phyloP scores from a whole-genome alignment of 2,888 invertebrate species.

The Zelleria hepariella region DNA sequence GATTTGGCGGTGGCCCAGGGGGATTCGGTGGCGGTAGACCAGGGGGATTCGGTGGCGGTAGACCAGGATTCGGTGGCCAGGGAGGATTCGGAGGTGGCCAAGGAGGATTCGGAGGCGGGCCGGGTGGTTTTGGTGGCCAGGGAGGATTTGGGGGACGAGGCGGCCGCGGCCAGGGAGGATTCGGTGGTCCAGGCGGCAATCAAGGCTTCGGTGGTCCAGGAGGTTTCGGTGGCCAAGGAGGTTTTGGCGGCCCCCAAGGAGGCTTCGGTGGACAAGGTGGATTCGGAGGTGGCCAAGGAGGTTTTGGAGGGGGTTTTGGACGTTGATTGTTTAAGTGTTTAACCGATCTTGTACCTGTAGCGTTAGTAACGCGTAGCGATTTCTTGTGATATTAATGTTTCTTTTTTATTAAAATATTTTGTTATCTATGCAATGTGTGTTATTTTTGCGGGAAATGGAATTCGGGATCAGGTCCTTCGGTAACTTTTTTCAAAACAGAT shows the following conservation, averaged over 20 bases:
- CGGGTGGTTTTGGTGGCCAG: constrained; percentile 8
- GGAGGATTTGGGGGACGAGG: constrained; percentile 9
- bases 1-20: constrained; percentile 8
- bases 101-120: background rate
- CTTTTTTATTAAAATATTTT: background rate
- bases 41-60: background rate
- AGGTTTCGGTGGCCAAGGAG: constrained; percentile 3
- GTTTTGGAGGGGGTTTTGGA: constrained; percentile 8
- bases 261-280: constrained; percentile 4
- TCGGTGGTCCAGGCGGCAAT: background rate
- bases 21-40: constrained; percentile 11
- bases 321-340: constrained; percentile 1
- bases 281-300: constrained; percentile 4
- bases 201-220: background rate
- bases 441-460: background rate
- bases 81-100: background rate
- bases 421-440: background rate
- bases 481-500: constrained; percentile 11
- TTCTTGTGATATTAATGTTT: background rate
- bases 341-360: constrained; percentile 13
- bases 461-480: background rate
- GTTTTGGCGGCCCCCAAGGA: background rate
- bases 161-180: constrained; percentile 10
- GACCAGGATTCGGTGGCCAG: background rate
- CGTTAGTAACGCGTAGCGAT: too few relatives aligned